Conservation (phyloP, 2,888 invertebrate genomes). For the Lithosia quadra region DNA sequence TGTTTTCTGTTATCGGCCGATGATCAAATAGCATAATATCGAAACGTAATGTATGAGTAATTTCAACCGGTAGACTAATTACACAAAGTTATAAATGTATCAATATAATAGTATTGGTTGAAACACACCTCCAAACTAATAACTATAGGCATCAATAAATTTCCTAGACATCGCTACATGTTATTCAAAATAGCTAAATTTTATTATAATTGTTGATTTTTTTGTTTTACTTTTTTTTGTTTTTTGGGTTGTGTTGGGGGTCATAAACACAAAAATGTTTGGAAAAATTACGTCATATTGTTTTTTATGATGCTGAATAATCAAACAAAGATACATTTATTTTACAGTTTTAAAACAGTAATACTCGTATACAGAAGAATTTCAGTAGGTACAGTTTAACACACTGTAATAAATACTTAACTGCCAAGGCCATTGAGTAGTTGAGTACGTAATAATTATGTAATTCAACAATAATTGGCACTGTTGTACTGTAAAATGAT, state of each 20-base stretch:
- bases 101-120: not conserved
- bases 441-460: not conserved
- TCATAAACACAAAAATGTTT: no score
- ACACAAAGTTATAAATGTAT: not conserved
- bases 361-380: not conserved
- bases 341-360: no score
- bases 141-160: not conserved
- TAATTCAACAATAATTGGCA: not conserved
- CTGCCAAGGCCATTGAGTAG: not conserved
- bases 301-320: not conserved
- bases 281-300: no score
- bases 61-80: not conserved
- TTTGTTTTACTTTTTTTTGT: no score
- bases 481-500: not conserved
- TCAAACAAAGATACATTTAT: not conserved
- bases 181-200: not conserved
- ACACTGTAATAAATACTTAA: not conserved
- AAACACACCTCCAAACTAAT: not conserved
- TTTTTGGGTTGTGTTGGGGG: no score
- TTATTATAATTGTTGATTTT: no score
- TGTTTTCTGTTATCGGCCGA: not conserved
- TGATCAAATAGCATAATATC: not conserved
- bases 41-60: not conserved
- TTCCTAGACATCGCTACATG: no score
- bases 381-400: not conserved